Base-by-base conservation (phyloP, 35 echinoderm and acorn worm species). In the Chiridota heheva region DNA sequence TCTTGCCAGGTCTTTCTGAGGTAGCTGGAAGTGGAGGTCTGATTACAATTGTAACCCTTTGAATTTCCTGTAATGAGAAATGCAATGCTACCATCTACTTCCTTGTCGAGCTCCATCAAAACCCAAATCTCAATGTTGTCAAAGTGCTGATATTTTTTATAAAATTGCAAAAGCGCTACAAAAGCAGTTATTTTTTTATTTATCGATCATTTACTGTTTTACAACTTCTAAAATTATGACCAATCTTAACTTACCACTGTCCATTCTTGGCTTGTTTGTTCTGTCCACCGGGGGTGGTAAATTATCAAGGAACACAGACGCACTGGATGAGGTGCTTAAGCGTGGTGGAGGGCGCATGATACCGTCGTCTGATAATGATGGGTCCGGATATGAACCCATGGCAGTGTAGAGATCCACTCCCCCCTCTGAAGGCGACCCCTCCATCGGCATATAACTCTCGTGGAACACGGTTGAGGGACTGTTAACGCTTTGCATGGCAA, bases 271-370 rank as follows among this genome's bases (percentile, higher is more conserved):
- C 47, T 78, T 78, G 49, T 49, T 60, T 16, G 51, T 78, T 31
- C 75, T 78, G 30, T 78, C 75, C 27, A 78, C 75, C 12, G 75
- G 75, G 4, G 75, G 75, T 4, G 75, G 75, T 25, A 78, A 26
- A 31, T 78, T 43, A 15, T 60, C 75, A 42, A 18, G 49, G 25
- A 46, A 43, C 12, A 78, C 53, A 5, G 70, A 8, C 22, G 44
- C 40, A 49, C 43, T 42, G 18, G 70, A 74, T 33, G 53, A 59
- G 48, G 8, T 78, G 55, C 75, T 62, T 43, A 59, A 22, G 16
- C 75, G 49, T 15, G 75, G 75, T 28, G 33, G 75, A 20, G 75
- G 75, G n/a, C n/a, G n/a, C n/a, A n/a, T n/a, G n/a, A n/a, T n/a
- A n/a, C n/a, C n/a, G n/a, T n/a, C n/a, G n/a, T n/a, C n/a, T n/a